A percentile compares a stretch with the other conserved stretches of the same genome.
Evolutionary conservation across 2,113 vertebrate genomes (phyloP).

Genomic region (Propithecus coquereli): DNA sequence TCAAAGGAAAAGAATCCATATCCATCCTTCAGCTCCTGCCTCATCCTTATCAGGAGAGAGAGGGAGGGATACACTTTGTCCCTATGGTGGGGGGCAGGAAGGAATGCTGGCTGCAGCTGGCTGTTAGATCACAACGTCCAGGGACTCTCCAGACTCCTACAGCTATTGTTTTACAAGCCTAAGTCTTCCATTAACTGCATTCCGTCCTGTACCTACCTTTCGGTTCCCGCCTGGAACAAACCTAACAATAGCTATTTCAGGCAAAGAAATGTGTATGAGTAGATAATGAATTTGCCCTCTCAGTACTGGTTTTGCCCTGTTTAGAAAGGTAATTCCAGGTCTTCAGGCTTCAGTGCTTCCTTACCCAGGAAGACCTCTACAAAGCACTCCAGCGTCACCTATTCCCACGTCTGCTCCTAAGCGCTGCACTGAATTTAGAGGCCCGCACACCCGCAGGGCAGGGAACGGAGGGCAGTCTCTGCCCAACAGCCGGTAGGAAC

Average conservation of each 20-base stretch:
- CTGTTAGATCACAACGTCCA: no score
- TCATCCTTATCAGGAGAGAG: no score
- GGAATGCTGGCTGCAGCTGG: no score
- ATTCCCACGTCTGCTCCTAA: background rate
- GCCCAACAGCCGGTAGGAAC: background rate
- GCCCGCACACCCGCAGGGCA: fast-evolving
- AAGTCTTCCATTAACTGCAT: no score
- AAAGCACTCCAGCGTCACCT: background rate
- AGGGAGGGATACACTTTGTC: no score
- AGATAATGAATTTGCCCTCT: background rate
- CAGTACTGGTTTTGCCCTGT: background rate
- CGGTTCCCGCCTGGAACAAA: no score
- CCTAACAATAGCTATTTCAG: background rate
- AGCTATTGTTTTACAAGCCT: no score
- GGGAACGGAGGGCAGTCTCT: background rate
- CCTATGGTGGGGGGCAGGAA: no score
- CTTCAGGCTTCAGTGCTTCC: background rate
- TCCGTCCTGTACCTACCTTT: no score
- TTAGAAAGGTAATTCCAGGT: background rate
- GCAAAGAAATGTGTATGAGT: background rate
- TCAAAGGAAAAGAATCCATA: no score
- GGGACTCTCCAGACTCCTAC: no score
- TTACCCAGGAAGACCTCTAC: background rate
- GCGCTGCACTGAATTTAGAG: background rate
- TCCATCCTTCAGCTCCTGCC: no score